Evolutionary conservation across 1,140 invertebrate genomes (phyloP).

Genomic region (Prorops nasuta): DNA sequence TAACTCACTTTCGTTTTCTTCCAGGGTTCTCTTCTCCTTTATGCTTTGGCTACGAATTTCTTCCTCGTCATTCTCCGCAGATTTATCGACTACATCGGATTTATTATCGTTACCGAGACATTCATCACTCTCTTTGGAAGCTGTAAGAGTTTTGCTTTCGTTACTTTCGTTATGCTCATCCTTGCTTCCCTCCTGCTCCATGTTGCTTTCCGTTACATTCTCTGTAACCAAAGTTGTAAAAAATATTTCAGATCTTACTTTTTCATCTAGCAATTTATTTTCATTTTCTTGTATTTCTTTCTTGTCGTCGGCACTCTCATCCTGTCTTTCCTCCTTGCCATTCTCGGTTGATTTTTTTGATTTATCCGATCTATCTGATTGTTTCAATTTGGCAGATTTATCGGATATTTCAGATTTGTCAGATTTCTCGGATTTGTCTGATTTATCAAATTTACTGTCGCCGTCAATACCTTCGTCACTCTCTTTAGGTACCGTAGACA

Average conservation of each 20-base stretch:
- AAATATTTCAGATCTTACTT: constrained; percentile 2
- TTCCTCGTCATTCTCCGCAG: not conserved
- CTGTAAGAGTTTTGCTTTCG: too few relatives aligned
- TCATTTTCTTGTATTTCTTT: not conserved
- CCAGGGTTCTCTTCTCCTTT: not conserved
- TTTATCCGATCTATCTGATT: too few relatives aligned
- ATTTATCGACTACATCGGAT: too few relatives aligned
- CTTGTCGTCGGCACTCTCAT: not conserved
- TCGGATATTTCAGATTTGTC: too few relatives aligned
- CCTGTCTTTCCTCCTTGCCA: too few relatives aligned
- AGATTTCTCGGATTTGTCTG: not conserved
- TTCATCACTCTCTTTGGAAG: too few relatives aligned
- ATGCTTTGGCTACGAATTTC: not conserved
- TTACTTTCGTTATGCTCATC: too few relatives aligned
- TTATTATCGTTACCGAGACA: too few relatives aligned
- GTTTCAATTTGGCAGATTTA: too few relatives aligned
- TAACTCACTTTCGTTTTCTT: constrained; percentile 4
- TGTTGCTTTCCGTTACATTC: too few relatives aligned
- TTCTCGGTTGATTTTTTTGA: too few relatives aligned
- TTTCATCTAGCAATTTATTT: not conserved
- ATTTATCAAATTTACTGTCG: not conserved
- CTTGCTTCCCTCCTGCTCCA: not conserved
- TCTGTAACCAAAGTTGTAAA: too few relatives aligned
- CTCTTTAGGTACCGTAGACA: not conserved
- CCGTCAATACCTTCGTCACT: not conserved